phyloP scores from a whole-genome alignment of 2,113 vertebrate species.

The Euleptes europaea region DNA sequence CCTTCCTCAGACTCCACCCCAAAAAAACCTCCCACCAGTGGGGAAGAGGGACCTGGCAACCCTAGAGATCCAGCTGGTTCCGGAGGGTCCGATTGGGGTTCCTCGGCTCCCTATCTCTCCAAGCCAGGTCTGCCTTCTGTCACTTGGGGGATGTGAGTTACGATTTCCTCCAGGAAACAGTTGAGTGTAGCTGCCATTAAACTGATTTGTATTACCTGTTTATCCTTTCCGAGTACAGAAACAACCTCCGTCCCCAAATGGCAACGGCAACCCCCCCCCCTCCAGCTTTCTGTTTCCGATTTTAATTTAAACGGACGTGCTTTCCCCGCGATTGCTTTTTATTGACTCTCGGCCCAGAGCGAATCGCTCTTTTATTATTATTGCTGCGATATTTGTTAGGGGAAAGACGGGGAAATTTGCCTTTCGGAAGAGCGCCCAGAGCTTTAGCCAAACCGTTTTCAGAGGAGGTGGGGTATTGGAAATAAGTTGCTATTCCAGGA shows the following conservation, averaged over 20 bases:
- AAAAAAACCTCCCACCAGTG: no score
- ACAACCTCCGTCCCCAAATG: conserved; percentile 1
- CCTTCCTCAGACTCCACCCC: no score
- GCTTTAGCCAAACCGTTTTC: background rate
- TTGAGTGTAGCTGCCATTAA: conserved; percentile 29
- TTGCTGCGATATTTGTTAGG: background rate
- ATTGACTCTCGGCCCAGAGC: conserved; percentile 41
- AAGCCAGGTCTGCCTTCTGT: background rate
- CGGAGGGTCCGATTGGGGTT: background rate
- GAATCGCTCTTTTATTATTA: conserved; percentile 28
- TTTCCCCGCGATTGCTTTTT: conserved; percentile 55
- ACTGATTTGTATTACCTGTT: conserved; percentile 55
- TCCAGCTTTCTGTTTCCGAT: conserved; percentile 19
- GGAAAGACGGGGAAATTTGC: conserved; percentile 4
- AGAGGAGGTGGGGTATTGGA: no score
- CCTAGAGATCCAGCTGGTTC: no score
- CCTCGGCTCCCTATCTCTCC: no score
- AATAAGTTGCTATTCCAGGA: no score
- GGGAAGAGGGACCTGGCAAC: no score
- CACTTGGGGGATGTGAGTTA: conserved; percentile 10
- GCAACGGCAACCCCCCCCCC: conserved; percentile 50
- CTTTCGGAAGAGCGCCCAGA: background rate
- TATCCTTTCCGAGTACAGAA: conserved; percentile 35
- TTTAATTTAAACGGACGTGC: conserved; percentile 29
- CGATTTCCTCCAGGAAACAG: conserved; percentile 22